Conservation (phyloP, 1,140 invertebrate genomes). For the Trachymyrmex cornetzi region DNA sequence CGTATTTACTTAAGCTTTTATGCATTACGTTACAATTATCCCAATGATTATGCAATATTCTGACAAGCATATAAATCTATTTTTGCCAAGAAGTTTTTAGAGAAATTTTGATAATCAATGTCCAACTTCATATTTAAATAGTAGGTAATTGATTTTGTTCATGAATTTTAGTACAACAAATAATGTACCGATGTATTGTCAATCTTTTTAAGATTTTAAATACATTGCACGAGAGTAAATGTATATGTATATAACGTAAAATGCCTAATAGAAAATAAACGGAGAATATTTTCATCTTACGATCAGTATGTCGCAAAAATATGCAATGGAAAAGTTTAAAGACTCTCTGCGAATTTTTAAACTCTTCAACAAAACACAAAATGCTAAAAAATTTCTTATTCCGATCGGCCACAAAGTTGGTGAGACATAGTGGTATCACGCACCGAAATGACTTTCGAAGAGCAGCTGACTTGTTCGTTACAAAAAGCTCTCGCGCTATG, state of each 20-base stretch:
- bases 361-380: not conserved
- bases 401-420: conserved; percentile 21
- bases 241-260: too few species aligned
- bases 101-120: not conserved
- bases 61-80: not conserved
- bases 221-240: too few species aligned
- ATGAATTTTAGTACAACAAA: not conserved
- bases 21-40: conserved; percentile 58
- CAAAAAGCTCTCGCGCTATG: not conserved
- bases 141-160: not conserved
- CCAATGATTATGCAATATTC: conserved; percentile 38
- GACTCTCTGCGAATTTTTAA: not conserved
- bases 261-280: not conserved
- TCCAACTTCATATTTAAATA: not conserved
- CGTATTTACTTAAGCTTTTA: conserved; percentile 38
- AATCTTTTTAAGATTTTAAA: not conserved
- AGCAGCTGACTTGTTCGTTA: conserved; percentile 41
- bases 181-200: not conserved
- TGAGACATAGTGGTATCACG: not conserved
- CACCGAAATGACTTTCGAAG: conserved; percentile 30
- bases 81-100: not conserved
- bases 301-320: not conserved
- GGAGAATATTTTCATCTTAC: not conserved
- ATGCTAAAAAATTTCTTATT: conserved; percentile 21
- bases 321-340: not conserved